Evolutionary conservation across 2,113 vertebrate species (phyloP), one percentile per base, ranked within the genome.

Genomic region (Macrotus californicus): DNA sequence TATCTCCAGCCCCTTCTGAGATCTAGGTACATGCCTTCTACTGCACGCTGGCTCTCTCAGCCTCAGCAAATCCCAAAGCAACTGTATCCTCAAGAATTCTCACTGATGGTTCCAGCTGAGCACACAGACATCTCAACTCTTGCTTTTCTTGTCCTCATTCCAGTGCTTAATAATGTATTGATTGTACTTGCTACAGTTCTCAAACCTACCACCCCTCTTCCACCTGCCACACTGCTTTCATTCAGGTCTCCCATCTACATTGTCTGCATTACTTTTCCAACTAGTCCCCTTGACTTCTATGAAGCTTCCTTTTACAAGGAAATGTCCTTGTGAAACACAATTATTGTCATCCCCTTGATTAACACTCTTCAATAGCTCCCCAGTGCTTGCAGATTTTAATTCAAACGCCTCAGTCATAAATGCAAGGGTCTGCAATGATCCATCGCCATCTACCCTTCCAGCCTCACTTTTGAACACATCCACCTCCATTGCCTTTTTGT

Each of bases 271-370:
- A 10, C 7, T 54, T 81, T 46, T 66, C 59, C 43, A 95, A 50
- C 15, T 29, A 24, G 36, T n/a, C 2, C 5, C 39, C 36, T 84
- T 52, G 34, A 54, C 24, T 39, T 83, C 80, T 41, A 8, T 26
- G 31, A 50, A 77, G 31, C 19, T 7, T 6, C 21, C 3, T 12
- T 36, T 21, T 19, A 41, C 26, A 34, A n/a, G n/a, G n/a, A n/a
- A n/a, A n/a, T 87, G 93, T 96, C 56, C 61, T 69, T 66, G 67
- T 85, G 43, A 91, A 92, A 85, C 21, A 34, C 6, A 85, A 59
- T 19, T 46, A 54, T 2, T n/a, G 3, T 8, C 61, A 67, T 64
- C 54, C 48, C 87, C 34, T 66, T 31, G 22, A 22, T 92, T 81
- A 79, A 64, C 15, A 24, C 10, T 15, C 39, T 36, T 86, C 22